Percentiles rank a stretch among this genome's conserved stretches.
Evolutionary conservation across 2,888 invertebrate species (phyloP).

Genomic region (Ctenicera cuprea): DNA sequence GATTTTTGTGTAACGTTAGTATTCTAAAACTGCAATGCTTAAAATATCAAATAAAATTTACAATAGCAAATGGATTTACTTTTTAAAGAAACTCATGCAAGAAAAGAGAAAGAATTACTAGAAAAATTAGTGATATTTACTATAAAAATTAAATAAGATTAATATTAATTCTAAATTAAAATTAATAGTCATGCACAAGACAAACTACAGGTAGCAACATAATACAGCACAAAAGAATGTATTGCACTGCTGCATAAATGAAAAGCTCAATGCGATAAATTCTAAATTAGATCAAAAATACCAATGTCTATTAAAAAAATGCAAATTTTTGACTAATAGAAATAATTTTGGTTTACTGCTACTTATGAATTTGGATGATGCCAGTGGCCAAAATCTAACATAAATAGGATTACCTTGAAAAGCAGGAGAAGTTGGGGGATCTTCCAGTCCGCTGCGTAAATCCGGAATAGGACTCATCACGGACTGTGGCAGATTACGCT

Average conservation of each 20-base stretch:
- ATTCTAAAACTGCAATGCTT: too few species aligned
- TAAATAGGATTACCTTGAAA: slow-evolving; percentile 73
- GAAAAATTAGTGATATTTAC: too few species aligned
- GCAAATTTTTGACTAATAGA: background rate
- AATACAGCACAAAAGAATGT: background rate
- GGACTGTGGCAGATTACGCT: slow-evolving; percentile 89
- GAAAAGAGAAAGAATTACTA: too few species aligned
- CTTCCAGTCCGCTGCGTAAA: slow-evolving; percentile 84
- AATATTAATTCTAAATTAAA: background rate
- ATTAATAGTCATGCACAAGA: slow-evolving; percentile 18
- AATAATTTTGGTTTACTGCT: background rate
- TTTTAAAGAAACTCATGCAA: too few species aligned
- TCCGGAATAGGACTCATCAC: slow-evolving; percentile 90
- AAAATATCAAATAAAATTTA: too few species aligned
- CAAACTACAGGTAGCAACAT: slow-evolving; percentile 22
- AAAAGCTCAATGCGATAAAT: slow-evolving; percentile 5
- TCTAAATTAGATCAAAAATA: too few species aligned
- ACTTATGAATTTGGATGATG: background rate
- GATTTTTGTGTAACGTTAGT: too few species aligned
- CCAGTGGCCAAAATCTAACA: slow-evolving; percentile 14
- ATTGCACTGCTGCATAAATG: background rate
- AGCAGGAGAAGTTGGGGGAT: slow-evolving; percentile 69
- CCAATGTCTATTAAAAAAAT: background rate
- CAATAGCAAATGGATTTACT: too few species aligned
- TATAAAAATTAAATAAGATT: too few species aligned